Base-by-base conservation (phyloP, 1,140 invertebrate genomes). In the Neomicropteryx cornuta region DNA sequence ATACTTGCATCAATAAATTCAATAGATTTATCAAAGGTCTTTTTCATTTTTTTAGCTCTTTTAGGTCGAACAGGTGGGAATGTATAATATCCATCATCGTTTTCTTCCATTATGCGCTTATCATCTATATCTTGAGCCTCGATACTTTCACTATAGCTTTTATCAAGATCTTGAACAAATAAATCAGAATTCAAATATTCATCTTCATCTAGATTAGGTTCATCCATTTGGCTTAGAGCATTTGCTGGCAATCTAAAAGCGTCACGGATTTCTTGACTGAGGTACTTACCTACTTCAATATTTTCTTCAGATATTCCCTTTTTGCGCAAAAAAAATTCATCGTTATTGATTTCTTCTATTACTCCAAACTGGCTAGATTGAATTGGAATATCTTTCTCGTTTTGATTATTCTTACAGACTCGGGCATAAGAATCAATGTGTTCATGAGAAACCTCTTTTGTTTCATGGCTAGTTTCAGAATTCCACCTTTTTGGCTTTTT, bases 341-440 rank as follows among this genome's bases (percentile, higher is more conserved):
- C 85, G 3, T 85, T 84, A 50, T 87, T 77, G 38, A 87, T 84
- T 62, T 87, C 82, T 58, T 88, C 84, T 42, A 87, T 74, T 1
- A 84, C 78, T 0, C 77, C 79, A n/a, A n/a, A n/a, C n/a, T n/a
- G n/a, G n/a, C n/a, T n/a, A n/a, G n/a, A n/a, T n/a, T n/a, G n/a
- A n/a, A n/a, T n/a, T n/a, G n/a, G n/a, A n/a, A n/a, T n/a, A n/a
- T n/a, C n/a, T n/a, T n/a, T n/a, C n/a, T n/a, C n/a, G n/a, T n/a
- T n/a, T n/a, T n/a, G n/a, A n/a, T n/a, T n/a, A n/a, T n/a, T n/a
- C n/a, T n/a, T n/a, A n/a, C n/a, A n/a, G n/a, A n/a, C n/a, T n/a
- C n/a, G n/a, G n/a, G n/a, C n/a, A n/a, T n/a, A n/a, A n/a, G n/a
- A n/a, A n/a, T n/a, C n/a, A n/a, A n/a, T n/a, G n/a, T n/a, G n/a